Conservation (phyloP, 2,113 vertebrate genomes). For the Sciurus niger region DNA sequence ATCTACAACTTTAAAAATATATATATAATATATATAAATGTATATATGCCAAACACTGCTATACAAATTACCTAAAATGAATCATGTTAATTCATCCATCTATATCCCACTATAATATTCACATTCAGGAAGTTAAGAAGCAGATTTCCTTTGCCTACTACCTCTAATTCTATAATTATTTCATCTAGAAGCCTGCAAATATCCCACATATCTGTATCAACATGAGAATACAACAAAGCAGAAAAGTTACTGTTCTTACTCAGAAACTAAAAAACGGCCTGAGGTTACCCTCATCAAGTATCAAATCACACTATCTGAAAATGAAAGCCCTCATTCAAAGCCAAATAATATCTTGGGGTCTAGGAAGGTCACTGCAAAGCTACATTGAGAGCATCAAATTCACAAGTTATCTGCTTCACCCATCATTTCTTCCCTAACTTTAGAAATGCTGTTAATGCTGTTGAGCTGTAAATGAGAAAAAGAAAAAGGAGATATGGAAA, state of each 20-base stretch:
- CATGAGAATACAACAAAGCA: not conserved
- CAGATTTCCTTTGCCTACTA: no score
- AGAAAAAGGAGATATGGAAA: not conserved
- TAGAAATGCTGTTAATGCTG: not conserved
- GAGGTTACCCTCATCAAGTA: not conserved
- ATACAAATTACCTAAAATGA: no score
- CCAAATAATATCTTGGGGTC: slow-evolving; percentile 15
- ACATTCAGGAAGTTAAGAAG: no score
- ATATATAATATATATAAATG: no score
- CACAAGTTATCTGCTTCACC: not conserved
- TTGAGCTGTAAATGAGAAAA: not conserved
- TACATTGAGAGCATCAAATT: not conserved
- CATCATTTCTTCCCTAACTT: not conserved
- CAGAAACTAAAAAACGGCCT: slow-evolving; percentile 18
- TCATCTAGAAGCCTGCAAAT: not conserved
- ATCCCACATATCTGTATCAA: not conserved
- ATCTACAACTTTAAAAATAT: no score
- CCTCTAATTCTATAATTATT: no score
- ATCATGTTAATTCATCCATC: no score
- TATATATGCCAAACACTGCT: no score
- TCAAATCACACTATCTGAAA: not conserved
- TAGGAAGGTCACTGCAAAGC: not conserved
- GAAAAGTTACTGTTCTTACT: not conserved
- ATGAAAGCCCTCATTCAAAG: not conserved
- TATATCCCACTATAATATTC: no score